phyloP scores from a whole-genome alignment of 2,113 vertebrate species.

The Notothenia coriiceps region DNA sequence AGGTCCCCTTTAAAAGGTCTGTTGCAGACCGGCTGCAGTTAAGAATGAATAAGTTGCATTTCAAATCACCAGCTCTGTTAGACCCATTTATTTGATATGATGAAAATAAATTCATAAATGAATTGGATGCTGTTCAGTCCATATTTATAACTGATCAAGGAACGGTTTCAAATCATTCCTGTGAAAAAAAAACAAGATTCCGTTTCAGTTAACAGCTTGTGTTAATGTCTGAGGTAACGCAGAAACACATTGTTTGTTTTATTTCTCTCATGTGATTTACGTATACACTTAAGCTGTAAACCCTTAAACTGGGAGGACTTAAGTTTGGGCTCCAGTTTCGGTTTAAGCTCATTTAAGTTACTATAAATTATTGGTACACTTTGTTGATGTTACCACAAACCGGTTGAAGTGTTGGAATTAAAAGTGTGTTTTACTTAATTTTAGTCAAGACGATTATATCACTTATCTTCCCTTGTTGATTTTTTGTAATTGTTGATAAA shows the following conservation, averaged over 20 bases:
- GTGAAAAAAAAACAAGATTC: neutral
- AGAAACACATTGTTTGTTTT: neutral
- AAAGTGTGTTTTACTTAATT: too few relatives aligned
- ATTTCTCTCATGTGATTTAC: neutral
- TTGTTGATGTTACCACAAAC: too few relatives aligned
- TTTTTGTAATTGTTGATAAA: neutral
- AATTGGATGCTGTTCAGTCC: neutral
- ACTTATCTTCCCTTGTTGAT: neutral
- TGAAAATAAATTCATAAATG: neutral
- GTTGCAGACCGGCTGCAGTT: neutral
- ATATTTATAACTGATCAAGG: neutral
- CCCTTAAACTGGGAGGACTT: too few relatives aligned
- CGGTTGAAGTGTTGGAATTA: neutral
- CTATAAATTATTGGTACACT: too few relatives aligned
- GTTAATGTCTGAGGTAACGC: neutral
- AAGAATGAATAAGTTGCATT: neutral
- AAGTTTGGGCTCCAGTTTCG: too few relatives aligned
- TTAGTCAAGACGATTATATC: neutral
- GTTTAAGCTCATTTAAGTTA: too few relatives aligned
- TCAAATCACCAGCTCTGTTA: neutral
- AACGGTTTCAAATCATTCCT: neutral
- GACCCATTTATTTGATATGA: neutral
- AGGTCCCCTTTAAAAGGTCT: too few relatives aligned
- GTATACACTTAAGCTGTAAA: too few relatives aligned
- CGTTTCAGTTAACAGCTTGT: neutral